These are phyloP conservation scores for Chaetops frenatus DNA, from an alignment of 2,113 vertebrate species.

Conservation along the genomic window DNA sequence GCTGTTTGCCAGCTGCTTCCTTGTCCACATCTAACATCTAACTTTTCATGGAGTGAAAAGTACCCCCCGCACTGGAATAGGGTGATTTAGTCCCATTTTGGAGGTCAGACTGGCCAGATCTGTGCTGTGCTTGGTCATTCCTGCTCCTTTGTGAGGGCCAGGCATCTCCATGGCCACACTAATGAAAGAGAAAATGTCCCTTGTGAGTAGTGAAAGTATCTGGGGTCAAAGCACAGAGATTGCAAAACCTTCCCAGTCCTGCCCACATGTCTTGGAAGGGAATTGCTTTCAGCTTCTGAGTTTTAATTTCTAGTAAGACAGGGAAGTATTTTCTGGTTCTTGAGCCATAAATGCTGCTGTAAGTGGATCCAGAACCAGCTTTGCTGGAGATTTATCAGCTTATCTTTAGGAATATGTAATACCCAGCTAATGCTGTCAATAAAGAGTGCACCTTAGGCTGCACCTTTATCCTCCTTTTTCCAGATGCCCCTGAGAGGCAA, in stretches of 20 bases:
- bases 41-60: no score
- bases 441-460: not conserved
- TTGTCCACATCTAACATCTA: accelerated
- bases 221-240: not conserved
- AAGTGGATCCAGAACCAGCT: not conserved
- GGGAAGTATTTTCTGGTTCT: not conserved
- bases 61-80: accelerated
- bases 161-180: not conserved
- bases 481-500: not conserved
- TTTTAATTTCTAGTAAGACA: not conserved
- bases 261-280: not conserved
- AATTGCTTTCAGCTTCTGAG: not conserved
- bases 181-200: not conserved
- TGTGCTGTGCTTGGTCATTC: not conserved
- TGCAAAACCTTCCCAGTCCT: not conserved
- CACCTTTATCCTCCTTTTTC: not conserved
- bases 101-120: not conserved
- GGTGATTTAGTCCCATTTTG: not conserved
- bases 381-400: constrained; percentile 21
- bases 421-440: not conserved
- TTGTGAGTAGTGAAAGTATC: not conserved
- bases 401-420: not conserved
- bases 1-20: not conserved
- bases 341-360: not conserved
- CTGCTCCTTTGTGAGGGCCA: not conserved